Conservation (phyloP, 2,888 invertebrate species). For the Drosophila nr. fundita region DNA sequence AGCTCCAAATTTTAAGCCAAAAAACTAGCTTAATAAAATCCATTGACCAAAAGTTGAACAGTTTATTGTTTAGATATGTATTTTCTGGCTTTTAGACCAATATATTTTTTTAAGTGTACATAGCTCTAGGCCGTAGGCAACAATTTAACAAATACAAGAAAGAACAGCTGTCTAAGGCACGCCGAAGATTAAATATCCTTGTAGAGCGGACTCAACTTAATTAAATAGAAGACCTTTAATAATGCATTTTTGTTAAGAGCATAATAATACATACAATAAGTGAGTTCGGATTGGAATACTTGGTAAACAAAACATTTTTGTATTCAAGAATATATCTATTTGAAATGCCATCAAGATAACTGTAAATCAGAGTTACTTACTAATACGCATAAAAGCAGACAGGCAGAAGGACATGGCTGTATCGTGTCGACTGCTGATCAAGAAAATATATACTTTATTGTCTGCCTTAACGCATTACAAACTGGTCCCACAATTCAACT, state of each 20-base stretch:
- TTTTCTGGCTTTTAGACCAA: not conserved
- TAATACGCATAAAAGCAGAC: not conserved
- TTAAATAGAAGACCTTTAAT: too few relatives aligned
- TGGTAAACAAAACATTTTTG: not conserved
- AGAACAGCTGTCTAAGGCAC: not conserved
- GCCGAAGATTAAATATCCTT: not conserved
- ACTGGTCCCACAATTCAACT: not conserved
- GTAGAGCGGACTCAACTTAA: not conserved
- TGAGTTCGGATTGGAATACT: not conserved
- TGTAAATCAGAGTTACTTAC: not conserved
- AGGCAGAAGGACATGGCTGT: not conserved
- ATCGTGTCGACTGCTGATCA: not conserved
- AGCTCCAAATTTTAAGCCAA: not conserved
- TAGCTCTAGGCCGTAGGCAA: slow-evolving; percentile 18
- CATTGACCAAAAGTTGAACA: not conserved
- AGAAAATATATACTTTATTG: not conserved
- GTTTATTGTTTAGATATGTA: not conserved
- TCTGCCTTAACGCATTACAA: not conserved
- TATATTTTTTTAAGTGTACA: not conserved
- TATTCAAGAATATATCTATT: not conserved
- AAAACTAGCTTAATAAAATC: not conserved
- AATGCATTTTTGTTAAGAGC: not conserved
- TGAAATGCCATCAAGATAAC: not conserved
- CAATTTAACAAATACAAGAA: slow-evolving; percentile 11
- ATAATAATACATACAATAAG: not conserved